Base-by-base conservation (phyloP, 1,140 invertebrate species). In the Zaprionus nigranus region DNA sequence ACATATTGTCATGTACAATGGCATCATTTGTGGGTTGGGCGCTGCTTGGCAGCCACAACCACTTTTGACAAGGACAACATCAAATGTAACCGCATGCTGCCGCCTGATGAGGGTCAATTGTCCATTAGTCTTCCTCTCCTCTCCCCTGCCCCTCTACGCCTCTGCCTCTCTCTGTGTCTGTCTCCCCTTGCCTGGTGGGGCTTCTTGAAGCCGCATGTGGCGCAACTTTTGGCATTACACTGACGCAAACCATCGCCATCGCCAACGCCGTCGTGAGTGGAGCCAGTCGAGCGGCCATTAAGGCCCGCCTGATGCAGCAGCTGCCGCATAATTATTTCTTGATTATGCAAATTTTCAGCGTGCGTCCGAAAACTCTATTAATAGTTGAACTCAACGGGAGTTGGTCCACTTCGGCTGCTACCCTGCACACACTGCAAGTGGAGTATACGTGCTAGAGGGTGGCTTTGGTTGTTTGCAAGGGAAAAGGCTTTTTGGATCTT, bases 1-100 rank as follows among this genome's bases (percentile, higher is more conserved):
- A 90, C 84, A 88, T 85, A 88, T 88, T 88, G 81, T 90, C 85
- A 81, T 88, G 85, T 90, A 81, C 81, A 88, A 88, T 88, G 81
- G 84, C 84, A 87, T 87, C 84, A 80, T 90, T 87, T 90, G 84
- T 90, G 81, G 83, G 66, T 34, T 70, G 70, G 78, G 53, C 46
- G 28, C 40, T 36, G 54, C 56, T 56, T 56, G 63, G 40, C 28
- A 57, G 61, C 72, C 66, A 59, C 74, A 76, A 54, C 57, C 74
- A 72, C 57, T 72, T 61, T 67, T 64, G 73, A 69, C 69, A 70
- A 78, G 49, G 78, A 85, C 75, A 78, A 81, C 75, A 81, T 73
- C 79, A 81, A 88, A 88, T 88, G 81, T 88, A 85, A 90, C 85
- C 85, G 79, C 85, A 88, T 81, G 85, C 83, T 88, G 78, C 62